These are phyloP conservation scores for Gasteruption jaculator DNA, from an alignment of 2,888 invertebrate species.

Conservation along the genomic window DNA sequence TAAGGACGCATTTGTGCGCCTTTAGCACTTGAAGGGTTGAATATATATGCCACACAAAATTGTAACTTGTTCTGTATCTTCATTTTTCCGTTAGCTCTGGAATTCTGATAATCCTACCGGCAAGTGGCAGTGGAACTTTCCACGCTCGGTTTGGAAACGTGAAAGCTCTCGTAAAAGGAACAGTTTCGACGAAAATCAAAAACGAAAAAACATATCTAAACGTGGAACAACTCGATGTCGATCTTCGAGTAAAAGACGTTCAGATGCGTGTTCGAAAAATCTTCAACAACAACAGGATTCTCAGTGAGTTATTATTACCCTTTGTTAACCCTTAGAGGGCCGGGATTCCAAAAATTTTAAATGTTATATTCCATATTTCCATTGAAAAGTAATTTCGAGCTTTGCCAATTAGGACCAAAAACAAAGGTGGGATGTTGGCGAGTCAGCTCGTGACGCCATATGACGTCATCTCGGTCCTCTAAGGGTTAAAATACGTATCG, in stretches of 20 bases:
- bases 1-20: too few relatives aligned
- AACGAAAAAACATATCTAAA: constrained; percentile 57
- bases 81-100: constrained; percentile 55
- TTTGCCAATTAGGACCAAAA: too few relatives aligned
- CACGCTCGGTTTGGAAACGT: constrained; percentile 62
- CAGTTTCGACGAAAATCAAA: constrained; percentile 52
- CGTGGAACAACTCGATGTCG: constrained; percentile 61
- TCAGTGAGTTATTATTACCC: constrained; percentile 57
- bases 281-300: constrained; percentile 65
- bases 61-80: not conserved
- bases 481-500: too few relatives aligned
- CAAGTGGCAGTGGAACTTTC: constrained; percentile 68
- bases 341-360: too few relatives aligned
- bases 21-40: too few relatives aligned
- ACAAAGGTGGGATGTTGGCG: too few relatives aligned
- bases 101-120: constrained; percentile 66
- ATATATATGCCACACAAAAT: too few relatives aligned
- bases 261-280: constrained; percentile 64
- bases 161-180: constrained; percentile 59
- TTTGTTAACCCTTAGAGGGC: too few relatives aligned
- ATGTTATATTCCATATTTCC: too few relatives aligned
- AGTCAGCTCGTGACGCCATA: too few relatives aligned
- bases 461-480: too few relatives aligned
- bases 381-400: too few relatives aligned
- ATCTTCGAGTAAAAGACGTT: constrained; percentile 60